A percentile compares a stretch with the other conserved stretches of the same genome.
Evolutionary conservation across 2,888 invertebrate species (phyloP).

Genomic region (Ormyrus thymus): DNA sequence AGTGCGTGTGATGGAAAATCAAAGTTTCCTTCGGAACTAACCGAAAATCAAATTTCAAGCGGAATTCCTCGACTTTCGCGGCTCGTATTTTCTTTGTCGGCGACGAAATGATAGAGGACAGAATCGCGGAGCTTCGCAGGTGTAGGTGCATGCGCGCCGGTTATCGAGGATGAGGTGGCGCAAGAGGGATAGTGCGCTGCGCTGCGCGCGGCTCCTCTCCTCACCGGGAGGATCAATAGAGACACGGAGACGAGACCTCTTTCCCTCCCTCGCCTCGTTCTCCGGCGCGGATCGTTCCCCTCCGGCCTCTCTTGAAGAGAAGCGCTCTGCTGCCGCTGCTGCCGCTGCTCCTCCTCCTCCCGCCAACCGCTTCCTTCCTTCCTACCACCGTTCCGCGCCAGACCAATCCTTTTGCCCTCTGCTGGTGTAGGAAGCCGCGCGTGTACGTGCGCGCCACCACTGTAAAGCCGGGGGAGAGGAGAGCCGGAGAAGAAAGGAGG

Average conservation of each 20-base stretch:
- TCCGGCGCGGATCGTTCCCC: conserved; percentile 50
- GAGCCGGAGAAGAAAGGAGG: conserved; percentile 36
- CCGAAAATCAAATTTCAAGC: not conserved
- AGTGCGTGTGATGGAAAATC: not conserved
- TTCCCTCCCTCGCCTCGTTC: conserved; percentile 45
- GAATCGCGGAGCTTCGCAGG: no score
- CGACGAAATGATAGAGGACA: not conserved
- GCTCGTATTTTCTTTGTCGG: not conserved
- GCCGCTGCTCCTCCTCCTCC: conserved; percentile 29
- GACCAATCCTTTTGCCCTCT: conserved; percentile 43
- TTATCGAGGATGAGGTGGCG: conserved; percentile 66
- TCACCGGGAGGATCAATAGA: conserved; percentile 73
- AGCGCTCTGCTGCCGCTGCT: conserved; percentile 32
- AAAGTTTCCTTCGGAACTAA: no score
- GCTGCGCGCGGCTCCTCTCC: conserved; percentile 74
- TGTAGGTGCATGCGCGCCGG: no score
- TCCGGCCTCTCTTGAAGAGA: conserved; percentile 47
- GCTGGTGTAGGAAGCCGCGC: conserved; percentile 16
- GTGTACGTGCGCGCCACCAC: not conserved
- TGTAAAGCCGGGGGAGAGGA: conserved; percentile 39
- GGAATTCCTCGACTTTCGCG: no score
- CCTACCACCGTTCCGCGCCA: conserved; percentile 28
- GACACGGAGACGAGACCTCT: conserved; percentile 72
- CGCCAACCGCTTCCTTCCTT: conserved; percentile 50
- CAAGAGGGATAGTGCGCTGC: conserved; percentile 55